These are phyloP conservation scores for Tribolium freemani DNA, from an alignment of 2,888 invertebrate genomes.

Conservation along the genomic window DNA sequence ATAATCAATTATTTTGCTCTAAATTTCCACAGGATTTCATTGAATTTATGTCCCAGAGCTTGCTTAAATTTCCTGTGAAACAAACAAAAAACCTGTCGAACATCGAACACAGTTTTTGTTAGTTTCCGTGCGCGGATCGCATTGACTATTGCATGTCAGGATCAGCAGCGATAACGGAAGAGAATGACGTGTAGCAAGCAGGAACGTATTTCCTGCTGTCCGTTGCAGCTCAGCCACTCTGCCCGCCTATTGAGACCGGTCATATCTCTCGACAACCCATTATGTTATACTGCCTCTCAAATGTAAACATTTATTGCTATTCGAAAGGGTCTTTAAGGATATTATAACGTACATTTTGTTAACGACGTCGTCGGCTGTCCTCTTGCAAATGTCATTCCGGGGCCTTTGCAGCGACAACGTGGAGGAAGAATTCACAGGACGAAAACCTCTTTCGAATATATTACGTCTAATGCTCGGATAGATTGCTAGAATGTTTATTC, in stretches of 20 bases:
- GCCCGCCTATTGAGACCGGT: slow-evolving; percentile 58
- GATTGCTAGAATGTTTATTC: slow-evolving; percentile 48
- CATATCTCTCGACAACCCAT: slow-evolving; percentile 63
- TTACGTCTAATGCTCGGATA: slow-evolving; percentile 43
- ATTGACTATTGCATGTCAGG: slow-evolving; percentile 57
- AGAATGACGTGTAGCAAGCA: slow-evolving; percentile 59
- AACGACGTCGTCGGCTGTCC: slow-evolving; percentile 15
- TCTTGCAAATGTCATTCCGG: slow-evolving; percentile 4
- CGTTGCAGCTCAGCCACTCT: slow-evolving; percentile 59
- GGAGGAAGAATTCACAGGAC: neutral
- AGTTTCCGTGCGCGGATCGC: slow-evolving; percentile 45
- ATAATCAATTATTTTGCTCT: neutral
- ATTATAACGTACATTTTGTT: slow-evolving; percentile 33
- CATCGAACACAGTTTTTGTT: slow-evolving; percentile 39
- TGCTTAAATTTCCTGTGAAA: slow-evolving; percentile 30
- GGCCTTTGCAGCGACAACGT: neutral
- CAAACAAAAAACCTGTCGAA: slow-evolving; percentile 18
- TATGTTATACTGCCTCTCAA: slow-evolving; percentile 61
- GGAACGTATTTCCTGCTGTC: slow-evolving; percentile 65
- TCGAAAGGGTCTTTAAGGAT: slow-evolving; percentile 48
- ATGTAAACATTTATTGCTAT: slow-evolving; percentile 65
- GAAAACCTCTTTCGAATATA: slow-evolving; percentile 29
- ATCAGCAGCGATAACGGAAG: slow-evolving; percentile 56
- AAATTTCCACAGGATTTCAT: neutral
- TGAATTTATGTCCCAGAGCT: neutral